Base-by-base conservation (phyloP, 37 sponge, comb jelly and placozoan genomes). In the Ephydatia muelleri region DNA sequence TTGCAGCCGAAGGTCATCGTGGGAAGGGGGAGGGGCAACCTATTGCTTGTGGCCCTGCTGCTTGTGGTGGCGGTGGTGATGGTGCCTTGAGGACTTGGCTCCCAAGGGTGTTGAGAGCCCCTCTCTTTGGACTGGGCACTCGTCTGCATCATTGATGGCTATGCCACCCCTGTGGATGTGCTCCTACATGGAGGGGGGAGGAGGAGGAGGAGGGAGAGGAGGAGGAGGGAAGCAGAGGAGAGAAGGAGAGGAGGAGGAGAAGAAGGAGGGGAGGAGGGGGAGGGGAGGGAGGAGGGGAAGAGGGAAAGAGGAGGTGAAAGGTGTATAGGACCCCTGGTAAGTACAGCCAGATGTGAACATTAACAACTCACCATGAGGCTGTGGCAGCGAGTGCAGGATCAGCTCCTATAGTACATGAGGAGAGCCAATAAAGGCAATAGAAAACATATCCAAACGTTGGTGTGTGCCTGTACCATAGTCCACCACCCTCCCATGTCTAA, bases 321-420 rank as follows among this genome's bases (percentile, higher is more conserved):
- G 43, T 43, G 3, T 43, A 43, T 43, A 43, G 43, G 43, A 43
- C 43, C 43, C 43, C 43, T 43, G 43, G 43, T 43, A 43, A 43
- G 43, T 43, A 43, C 43, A 43, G 43, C 43, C 57, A 57, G 19
- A 57, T 57, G 57, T 57, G 19, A 57, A 5, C 57, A 5, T 57
- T 57, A 57, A 57, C 19, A 57, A 84, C 90, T 79, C 31, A 93
- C 93, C 93, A 93, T 48, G 81, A 81, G 68, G 93, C 86, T 68
- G 90, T 80, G 22, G 86, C 77, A 35, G 93, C 86, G 3, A 92
- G 86, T 25, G 86, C 89, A 76, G 93, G 88, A 37, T 89, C 87
- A 21, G 80, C 38, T 25, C n/a, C 77, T 33, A 36, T 28, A 49
- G 70, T 2, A 22, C 48, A 29, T 38, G 49, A 43, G 30, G 38